phyloP scores from a whole-genome alignment of 2,113 vertebrate species.

The Upupa epops region DNA sequence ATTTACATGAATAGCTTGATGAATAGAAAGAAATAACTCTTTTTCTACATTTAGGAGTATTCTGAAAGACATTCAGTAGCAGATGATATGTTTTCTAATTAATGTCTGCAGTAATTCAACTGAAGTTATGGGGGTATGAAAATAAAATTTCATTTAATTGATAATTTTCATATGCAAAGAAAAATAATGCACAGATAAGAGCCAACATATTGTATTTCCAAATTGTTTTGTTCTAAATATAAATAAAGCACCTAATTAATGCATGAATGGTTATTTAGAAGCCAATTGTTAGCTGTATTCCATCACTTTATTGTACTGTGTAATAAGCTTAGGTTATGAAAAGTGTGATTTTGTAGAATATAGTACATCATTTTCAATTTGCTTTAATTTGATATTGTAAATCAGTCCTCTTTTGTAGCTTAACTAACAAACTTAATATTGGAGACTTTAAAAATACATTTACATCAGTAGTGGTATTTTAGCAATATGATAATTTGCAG shows the following conservation, averaged over 20 bases:
- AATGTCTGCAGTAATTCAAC: neutral
- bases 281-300: neutral
- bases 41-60: neutral
- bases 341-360: neutral
- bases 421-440: neutral
- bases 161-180: neutral
- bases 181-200: neutral
- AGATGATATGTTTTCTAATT: neutral
- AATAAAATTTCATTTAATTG: neutral
- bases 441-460: neutral
- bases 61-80: neutral
- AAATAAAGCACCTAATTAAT: neutral
- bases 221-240: neutral
- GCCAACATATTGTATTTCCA: neutral
- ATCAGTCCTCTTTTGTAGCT: neutral
- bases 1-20: neutral
- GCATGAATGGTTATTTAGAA: neutral
- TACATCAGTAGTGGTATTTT: neutral
- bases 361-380: neutral
- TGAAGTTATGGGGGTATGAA: neutral
- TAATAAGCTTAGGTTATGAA: neutral
- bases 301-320: neutral
- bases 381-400: neutral
- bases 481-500: neutral
- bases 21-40: neutral